Evolutionary conservation across 2,113 vertebrate species (phyloP), one percentile per base, ranked within the genome.

Genomic region (Limnothrissa miodon): DNA sequence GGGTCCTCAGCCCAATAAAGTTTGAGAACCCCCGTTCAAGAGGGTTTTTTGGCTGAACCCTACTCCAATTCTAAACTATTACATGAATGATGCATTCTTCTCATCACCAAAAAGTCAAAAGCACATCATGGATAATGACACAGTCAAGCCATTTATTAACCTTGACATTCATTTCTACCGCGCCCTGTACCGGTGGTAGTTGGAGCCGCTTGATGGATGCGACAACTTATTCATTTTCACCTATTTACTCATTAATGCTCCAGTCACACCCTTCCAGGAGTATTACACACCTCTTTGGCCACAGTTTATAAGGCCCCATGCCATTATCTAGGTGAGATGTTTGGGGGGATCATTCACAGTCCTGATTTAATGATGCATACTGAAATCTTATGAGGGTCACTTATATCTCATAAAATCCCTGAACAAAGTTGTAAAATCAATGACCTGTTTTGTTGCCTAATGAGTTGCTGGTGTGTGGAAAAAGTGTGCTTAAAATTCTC

Each of bases 391-490:
- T 89, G 90, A 92, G 92, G 94, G 92, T 94, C 93, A 94, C 92
- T 95, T 94, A 95, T 92, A 93, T 95, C 89, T 90, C 90, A 93
- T 94, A 94, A 94, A 94, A 92, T 91, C 88, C 80, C 89, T 90
- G 87, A 91, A 92, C 90, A 92, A 93, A 93, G 92, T 90, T 87
- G 87, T 95, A 94, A 94, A 95, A 93, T 90, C 92, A 94, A 93
- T 93, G 93, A 93, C 89, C 93, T 95, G 92, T 90, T 94, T 92
- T 93, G 90, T 93, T 94, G 90, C 90, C 91, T 93, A 95, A 95
- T 93, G 91, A 92, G 90, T 87, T 92, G 85, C 91, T 93, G 90
- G 89, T 89, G 89, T 91, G 88, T 90, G 89, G 86, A 93, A 90
- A 91, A 88, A 89, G 89, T 87, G 83, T 87, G 59, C 88, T 88